Percentiles rank a stretch among this genome's conserved stretches.
Evolutionary conservation across 2,888 invertebrate species (phyloP).

Genomic region (Luperina testacea): DNA sequence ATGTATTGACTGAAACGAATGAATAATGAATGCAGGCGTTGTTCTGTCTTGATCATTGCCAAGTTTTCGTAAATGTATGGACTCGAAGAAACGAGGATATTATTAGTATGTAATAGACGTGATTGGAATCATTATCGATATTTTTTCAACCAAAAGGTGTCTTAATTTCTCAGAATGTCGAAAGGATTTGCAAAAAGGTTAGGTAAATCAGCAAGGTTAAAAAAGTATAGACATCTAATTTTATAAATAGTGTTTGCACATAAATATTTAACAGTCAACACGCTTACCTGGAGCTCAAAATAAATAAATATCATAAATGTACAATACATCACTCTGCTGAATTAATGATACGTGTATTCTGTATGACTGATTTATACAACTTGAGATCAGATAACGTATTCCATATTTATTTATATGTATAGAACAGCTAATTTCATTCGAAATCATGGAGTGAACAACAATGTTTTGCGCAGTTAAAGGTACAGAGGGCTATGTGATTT

Average conservation of each 20-base stretch:
- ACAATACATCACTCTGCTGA: slow-evolving; percentile 33
- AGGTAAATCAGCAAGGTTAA: slow-evolving; percentile 10
- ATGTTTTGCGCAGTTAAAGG: slow-evolving; percentile 52
- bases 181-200: slow-evolving; percentile 4
- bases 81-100: slow-evolving; percentile 26
- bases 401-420: slow-evolving; percentile 45
- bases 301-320: slow-evolving; percentile 52
- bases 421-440: slow-evolving; percentile 51
- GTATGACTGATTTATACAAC: slow-evolving; percentile 50
- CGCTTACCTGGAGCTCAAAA: slow-evolving; percentile 55
- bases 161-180: slow-evolving; percentile 9
- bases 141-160: slow-evolving; percentile 3
- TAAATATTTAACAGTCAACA: slow-evolving; percentile 56
- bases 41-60: slow-evolving; percentile 31
- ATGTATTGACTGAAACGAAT: slow-evolving; percentile 45
- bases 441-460: slow-evolving; percentile 49
- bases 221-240: slow-evolving; percentile 1
- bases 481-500: slow-evolving; percentile 50
- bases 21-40: slow-evolving; percentile 48
- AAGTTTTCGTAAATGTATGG: slow-evolving; percentile 35
- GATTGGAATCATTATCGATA: slow-evolving; percentile 39
- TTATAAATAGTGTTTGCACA: slow-evolving; percentile 26
- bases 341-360: slow-evolving; percentile 50
- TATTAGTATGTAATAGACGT: slow-evolving; percentile 37
- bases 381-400: slow-evolving; percentile 53